phyloP scores from a whole-genome alignment of 2,113 vertebrate species.

The Salvelinus alpinus region DNA sequence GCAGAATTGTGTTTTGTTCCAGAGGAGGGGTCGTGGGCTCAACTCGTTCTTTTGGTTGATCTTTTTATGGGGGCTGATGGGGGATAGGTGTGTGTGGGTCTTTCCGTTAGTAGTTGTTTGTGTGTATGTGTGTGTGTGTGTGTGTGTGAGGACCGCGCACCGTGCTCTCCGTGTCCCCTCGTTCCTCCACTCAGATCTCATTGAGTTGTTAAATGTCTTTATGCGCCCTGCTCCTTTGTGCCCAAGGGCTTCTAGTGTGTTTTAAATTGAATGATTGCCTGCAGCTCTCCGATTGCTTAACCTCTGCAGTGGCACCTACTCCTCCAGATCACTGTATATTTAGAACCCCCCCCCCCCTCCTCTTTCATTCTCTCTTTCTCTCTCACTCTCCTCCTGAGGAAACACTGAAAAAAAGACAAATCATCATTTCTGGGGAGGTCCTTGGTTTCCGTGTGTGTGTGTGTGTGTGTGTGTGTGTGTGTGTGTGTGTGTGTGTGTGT shows the following conservation, averaged over 20 bases:
- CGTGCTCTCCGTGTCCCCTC: conserved; percentile 13
- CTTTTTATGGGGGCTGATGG: conserved; percentile 2
- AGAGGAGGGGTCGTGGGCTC: conserved; percentile 41
- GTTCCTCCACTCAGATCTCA: conserved; percentile 65
- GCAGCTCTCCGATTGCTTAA: conserved; percentile 75
- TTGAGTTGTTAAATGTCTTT: conserved; percentile 76
- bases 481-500: not conserved
- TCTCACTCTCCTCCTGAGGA: conserved; percentile 31
- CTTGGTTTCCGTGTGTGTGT: conserved; percentile 20
- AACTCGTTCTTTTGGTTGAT: conserved; percentile 36
- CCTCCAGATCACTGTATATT: conserved; percentile 69
- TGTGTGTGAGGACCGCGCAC: conserved; percentile 30
- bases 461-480: conserved; percentile 10
- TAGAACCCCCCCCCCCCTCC: conserved; percentile 52
- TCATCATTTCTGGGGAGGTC: conserved; percentile 46
- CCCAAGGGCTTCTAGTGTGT: conserved; percentile 69
- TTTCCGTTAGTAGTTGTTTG: conserved; percentile 11
- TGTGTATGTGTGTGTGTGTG: not conserved
- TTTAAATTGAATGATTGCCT: conserved; percentile 81
- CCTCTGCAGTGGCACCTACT: conserved; percentile 64
- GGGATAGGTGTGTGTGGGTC: conserved; percentile 1
- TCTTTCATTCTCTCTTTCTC: not conserved
- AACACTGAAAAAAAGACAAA: conserved; percentile 34
- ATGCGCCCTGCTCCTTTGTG: conserved; percentile 61
- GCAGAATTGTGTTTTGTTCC: conserved; percentile 28